A percentile compares a stretch with the other conserved stretches of the same genome.
These are phyloP conservation scores for Tragopan temminckii DNA, from an alignment of 2,797 vertebrate species.

Conservation along the genomic window DNA sequence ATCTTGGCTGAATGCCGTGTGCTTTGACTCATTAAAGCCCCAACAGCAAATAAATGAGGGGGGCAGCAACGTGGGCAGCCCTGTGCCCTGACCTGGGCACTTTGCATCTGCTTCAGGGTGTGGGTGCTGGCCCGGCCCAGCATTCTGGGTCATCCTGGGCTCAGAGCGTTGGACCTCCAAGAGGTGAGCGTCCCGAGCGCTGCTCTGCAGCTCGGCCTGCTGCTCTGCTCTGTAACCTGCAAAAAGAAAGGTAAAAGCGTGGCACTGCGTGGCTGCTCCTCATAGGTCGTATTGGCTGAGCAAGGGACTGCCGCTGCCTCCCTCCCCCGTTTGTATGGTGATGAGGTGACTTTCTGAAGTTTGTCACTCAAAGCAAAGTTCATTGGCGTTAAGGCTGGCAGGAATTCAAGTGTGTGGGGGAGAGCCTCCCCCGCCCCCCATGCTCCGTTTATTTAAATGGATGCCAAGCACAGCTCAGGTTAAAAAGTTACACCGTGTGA, in stretches of 20 bases:
- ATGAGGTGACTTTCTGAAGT: not conserved
- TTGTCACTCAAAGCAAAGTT: conserved; percentile 60
- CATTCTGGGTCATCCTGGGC: accelerated
- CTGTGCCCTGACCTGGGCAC: accelerated
- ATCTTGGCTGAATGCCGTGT: accelerated
- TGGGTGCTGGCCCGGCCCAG: accelerated
- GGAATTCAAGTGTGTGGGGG: not conserved
- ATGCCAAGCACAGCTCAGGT: not conserved
- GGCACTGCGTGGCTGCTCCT: not conserved
- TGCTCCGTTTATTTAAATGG: accelerated
- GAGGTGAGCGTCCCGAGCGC: accelerated
- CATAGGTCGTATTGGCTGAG: not conserved
- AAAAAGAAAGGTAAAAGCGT: accelerated
- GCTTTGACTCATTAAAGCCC: not conserved
- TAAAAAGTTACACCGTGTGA: conserved; percentile 12
- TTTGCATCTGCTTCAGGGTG: accelerated
- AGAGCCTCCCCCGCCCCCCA: not conserved
- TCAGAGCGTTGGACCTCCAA: accelerated
- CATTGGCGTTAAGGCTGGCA: not conserved
- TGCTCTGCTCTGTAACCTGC: not conserved
- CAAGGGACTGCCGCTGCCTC: not conserved
- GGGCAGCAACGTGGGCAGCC: not conserved
- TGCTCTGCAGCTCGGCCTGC: accelerated
- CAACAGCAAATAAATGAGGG: too few relatives aligned
- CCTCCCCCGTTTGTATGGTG: not conserved